Evolutionary conservation across 2,888 invertebrate genomes (phyloP), one percentile per base, ranked within the genome.

Genomic region (Monoplex corrugatus): DNA sequence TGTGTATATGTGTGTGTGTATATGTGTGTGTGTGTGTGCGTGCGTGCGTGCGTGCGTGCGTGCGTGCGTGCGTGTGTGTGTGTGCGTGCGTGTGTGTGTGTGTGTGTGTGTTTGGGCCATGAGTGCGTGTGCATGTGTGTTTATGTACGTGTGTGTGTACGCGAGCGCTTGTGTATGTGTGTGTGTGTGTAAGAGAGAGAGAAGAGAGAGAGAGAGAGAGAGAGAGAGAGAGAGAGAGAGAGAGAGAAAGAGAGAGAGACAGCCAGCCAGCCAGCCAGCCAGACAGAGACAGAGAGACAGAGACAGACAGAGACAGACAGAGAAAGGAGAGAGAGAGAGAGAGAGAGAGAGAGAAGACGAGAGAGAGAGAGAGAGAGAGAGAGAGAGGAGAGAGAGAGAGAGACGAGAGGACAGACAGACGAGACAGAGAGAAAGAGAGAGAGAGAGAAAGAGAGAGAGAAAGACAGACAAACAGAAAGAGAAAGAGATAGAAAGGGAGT

Each of bases 1-100:
- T 72, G 72, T 72, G 72, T 72, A n/a, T 72, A n/a, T 38, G 80
- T 5, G 80, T 80, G 80, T 38, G 80, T 13, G 80, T 38, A 19
- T 80, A 40, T 38, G 40, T 38, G 80, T 38, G 80, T 80, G 80
- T 38, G 40, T 80, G 80, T 38, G 38, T 78, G 78, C 38, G 38
- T 78, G 38, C 78, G 78, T 78, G 78, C 38, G 78, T 78, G 78
- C 78, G 63, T 28, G 63, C 1, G 28, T 28, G 63, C 16, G 50
- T 50, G 50, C 16, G 50, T 50, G 50, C 16, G 50, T 23, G 50
- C 16, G 16, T 50, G 50, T 1, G 63, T 13, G 63, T 13, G 63
- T 68, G 63, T 13, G 63, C n/a, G 63, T 68, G 63, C 28, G 63
- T 68, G 63, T 68, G 63, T 68, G 63, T 68, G 63, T 68, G 28